A percentile compares a stretch with the other conserved stretches of the same genome.
Evolutionary conservation across 2,113 vertebrate species (phyloP).

Genomic region (Hippocampus comes): DNA sequence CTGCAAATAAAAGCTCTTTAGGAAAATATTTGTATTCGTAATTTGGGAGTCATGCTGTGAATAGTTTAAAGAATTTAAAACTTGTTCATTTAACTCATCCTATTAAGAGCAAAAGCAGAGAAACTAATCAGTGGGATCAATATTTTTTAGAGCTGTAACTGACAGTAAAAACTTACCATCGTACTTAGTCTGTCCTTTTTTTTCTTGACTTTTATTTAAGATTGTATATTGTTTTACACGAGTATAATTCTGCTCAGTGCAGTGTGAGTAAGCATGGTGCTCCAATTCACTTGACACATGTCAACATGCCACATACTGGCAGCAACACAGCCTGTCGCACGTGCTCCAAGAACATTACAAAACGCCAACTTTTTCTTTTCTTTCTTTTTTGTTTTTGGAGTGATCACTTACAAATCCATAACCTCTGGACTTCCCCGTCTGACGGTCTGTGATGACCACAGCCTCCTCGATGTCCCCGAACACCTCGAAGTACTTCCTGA

Average conservation of each 20-base stretch:
- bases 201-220: not conserved
- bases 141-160: not conserved
- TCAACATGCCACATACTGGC: not conserved
- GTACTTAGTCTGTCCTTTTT: no score
- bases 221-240: no score
- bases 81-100: not conserved
- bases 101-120: not conserved
- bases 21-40: not conserved
- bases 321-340: not conserved
- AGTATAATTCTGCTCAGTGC: no score
- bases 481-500: conserved; percentile 97
- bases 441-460: conserved; percentile 94
- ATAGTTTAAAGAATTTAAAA: not conserved
- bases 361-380: not conserved
- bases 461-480: conserved; percentile 97
- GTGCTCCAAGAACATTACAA: not conserved
- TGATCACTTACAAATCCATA: conserved; percentile 93
- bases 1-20: not conserved
- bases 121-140: not conserved
- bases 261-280: no score
- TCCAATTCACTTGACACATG: not conserved
- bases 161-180: not conserved
- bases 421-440: conserved; percentile 95
- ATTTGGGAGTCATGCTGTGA: not conserved
- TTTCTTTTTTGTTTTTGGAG: not conserved